A percentile compares a stretch with the other conserved stretches of the same genome.
These are phyloP conservation scores for Proisotoma minuta DNA, from an alignment of 2,888 invertebrate genomes.

Conservation along the genomic window DNA sequence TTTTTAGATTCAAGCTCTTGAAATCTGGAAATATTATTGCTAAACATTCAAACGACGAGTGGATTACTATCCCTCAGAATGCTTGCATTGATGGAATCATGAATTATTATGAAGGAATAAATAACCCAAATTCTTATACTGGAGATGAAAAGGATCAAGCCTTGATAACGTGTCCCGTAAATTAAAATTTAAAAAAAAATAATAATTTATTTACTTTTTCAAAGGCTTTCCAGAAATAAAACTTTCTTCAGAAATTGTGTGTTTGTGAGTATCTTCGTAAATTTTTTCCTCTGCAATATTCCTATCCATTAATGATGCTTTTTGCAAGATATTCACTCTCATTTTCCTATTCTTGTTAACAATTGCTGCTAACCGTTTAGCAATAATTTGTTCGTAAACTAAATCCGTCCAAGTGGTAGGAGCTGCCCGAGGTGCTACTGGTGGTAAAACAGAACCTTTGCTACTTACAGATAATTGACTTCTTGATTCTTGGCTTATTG, in stretches of 20 bases:
- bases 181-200: conserved; percentile 1
- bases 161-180: conserved; percentile 26
- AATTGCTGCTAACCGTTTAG: conserved; percentile 30
- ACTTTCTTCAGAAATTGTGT: not conserved
- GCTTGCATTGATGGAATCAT: conserved; percentile 32
- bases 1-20: conserved; percentile 26
- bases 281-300: not conserved
- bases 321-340: conserved; percentile 27
- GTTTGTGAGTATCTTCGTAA: not conserved
- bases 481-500: not conserved
- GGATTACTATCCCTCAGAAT: conserved; percentile 24
- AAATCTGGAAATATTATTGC: conserved; percentile 26
- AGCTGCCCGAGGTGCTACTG: too few relatives aligned
- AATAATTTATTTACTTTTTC: not conserved
- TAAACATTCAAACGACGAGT: conserved; percentile 30
- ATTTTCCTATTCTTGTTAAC: conserved; percentile 32
- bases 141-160: conserved; percentile 32
- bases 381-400: conserved; percentile 40
- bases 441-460: not conserved
- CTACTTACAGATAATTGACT: not conserved
- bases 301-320: conserved; percentile 11
- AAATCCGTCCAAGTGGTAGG: not conserved
- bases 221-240: not conserved
- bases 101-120: conserved; percentile 28
- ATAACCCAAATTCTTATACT: conserved; percentile 9